phyloP scores from a whole-genome alignment of 1,140 invertebrate genomes.

The Nebria ingens region DNA sequence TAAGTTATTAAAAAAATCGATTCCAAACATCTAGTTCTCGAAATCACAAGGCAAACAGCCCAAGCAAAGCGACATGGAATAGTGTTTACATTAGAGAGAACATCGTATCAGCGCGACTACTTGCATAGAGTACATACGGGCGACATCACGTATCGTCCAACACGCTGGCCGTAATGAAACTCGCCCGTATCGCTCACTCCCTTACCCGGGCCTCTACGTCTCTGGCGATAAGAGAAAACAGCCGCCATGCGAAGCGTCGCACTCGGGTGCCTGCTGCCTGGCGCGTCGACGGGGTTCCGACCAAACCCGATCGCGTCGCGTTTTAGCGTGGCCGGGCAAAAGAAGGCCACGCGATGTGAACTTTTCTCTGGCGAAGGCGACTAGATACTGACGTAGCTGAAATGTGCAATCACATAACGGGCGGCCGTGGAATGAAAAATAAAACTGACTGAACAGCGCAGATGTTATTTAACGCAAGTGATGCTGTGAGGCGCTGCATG shows the following conservation, averaged over 20 bases:
- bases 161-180: too few relatives aligned
- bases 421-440: slow-evolving; percentile 17
- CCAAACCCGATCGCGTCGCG: slow-evolving; percentile 16
- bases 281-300: slow-evolving; percentile 5
- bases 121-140: neutral
- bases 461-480: slow-evolving; percentile 21
- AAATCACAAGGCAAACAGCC: too few relatives aligned
- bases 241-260: slow-evolving; percentile 9
- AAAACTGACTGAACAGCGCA: neutral
- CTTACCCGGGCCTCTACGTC: slow-evolving; percentile 27
- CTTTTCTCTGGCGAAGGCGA: slow-evolving; percentile 25
- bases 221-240: slow-evolving; percentile 29
- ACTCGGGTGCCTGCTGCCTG: slow-evolving; percentile 11
- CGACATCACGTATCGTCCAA: too few relatives aligned
- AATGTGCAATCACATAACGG: slow-evolving; percentile 18
- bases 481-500: slow-evolving; percentile 25
- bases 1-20: too few relatives aligned
- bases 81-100: slow-evolving; percentile 23
- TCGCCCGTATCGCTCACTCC: slow-evolving; percentile 17
- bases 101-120: slow-evolving; percentile 2
- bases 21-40: too few relatives aligned
- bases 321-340: slow-evolving; percentile 19
- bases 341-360: slow-evolving; percentile 30
- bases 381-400: slow-evolving; percentile 22
- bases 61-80: slow-evolving; percentile 25